These are phyloP conservation scores for Cataglyphis albicans DNA, from an alignment of 2,888 invertebrate species.

Conservation along the genomic window DNA sequence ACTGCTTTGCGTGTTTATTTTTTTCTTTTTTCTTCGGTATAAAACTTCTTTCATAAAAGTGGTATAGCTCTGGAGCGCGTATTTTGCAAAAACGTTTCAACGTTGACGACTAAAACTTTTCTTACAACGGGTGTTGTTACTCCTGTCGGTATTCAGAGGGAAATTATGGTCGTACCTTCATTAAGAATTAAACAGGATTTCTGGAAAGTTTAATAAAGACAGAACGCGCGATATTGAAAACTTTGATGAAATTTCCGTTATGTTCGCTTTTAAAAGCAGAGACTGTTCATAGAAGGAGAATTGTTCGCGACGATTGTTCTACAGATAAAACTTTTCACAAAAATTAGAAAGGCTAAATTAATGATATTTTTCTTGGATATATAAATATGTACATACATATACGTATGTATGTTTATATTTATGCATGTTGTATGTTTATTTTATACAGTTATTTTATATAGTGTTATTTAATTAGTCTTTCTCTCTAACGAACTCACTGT, in stretches of 20 bases:
- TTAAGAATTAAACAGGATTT: conserved; percentile 44
- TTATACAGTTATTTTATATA: background rate
- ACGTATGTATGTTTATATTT: background rate
- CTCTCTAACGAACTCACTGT: conserved; percentile 3
- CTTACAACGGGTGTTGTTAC: conserved; percentile 1
- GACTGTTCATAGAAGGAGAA: background rate
- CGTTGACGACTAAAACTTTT: conserved; percentile 34
- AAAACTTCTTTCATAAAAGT: conserved; percentile 15
- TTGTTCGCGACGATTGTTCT: background rate
- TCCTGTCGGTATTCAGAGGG: background rate
- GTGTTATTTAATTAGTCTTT: background rate
- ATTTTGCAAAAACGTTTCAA: conserved; percentile 16
- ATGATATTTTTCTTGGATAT: background rate
- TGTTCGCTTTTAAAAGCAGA: conserved; percentile 9
- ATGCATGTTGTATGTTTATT: background rate
- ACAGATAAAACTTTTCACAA: conserved; percentile 24
- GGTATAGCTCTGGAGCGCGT: background rate
- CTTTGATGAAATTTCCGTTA: conserved; percentile 27
- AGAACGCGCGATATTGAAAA: conserved; percentile 45
- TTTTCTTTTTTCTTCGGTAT: background rate
- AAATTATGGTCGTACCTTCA: conserved; percentile 33
- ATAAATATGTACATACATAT: background rate
- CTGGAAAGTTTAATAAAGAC: conserved; percentile 41
- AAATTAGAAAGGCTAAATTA: background rate
- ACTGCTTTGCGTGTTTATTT: background rate